A percentile compares a stretch with the other conserved stretches of the same genome.
These are phyloP conservation scores for Dione juno DNA, from an alignment of 2,888 invertebrate species.

Conservation along the genomic window DNA sequence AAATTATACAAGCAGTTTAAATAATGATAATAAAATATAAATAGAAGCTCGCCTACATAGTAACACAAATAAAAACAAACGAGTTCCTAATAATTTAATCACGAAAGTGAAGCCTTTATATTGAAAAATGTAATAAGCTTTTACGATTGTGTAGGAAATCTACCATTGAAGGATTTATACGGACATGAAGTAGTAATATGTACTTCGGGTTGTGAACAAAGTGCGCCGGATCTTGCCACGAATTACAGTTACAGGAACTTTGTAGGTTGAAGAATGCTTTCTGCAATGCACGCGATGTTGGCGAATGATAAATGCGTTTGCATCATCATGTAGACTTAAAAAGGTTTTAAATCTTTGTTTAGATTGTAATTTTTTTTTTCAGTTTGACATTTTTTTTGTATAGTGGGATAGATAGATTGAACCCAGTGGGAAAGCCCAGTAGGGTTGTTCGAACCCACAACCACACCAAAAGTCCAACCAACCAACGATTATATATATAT, in stretches of 20 bases:
- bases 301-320: conserved; percentile 23
- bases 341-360: too few species aligned
- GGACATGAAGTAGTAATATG: conserved; percentile 9
- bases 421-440: too few species aligned
- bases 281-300: conserved; percentile 22
- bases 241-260: conserved; percentile 33
- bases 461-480: too few species aligned
- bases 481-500: too few species aligned
- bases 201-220: conserved; percentile 23
- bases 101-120: neutral
- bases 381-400: too few species aligned
- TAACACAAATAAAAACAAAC: neutral
- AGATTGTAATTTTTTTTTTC: too few species aligned
- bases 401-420: too few species aligned
- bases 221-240: conserved; percentile 30
- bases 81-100: neutral
- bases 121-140: conserved; percentile 9
- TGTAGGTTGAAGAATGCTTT: conserved; percentile 33
- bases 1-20: neutral
- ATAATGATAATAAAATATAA: neutral
- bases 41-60: neutral
- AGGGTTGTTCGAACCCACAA: too few species aligned
- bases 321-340: neutral
- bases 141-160: conserved; percentile 10
- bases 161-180: conserved; percentile 25